Conservation (phyloP, 2,888 invertebrate genomes). For the Xestia c-nigrum region DNA sequence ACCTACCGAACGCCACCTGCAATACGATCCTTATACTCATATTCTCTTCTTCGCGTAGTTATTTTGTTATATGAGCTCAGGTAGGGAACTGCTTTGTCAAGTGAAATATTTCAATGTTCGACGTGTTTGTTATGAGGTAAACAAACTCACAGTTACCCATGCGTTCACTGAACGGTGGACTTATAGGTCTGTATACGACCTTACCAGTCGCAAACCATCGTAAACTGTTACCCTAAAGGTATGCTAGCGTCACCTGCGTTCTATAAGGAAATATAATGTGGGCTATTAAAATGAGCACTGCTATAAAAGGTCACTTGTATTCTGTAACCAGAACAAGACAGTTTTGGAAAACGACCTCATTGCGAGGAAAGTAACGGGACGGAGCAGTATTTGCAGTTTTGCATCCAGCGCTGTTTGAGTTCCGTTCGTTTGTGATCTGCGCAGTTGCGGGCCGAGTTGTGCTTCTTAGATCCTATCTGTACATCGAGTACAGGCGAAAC, state of each 20-base stretch:
- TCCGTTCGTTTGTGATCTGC: slow-evolving; percentile 13
- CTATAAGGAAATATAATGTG: slow-evolving; percentile 6
- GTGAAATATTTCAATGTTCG: background rate
- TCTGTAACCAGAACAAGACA: slow-evolving; percentile 24
- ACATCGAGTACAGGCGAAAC: slow-evolving; percentile 68
- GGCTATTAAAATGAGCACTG: slow-evolving; percentile 8
- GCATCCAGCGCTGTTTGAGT: slow-evolving; percentile 34
- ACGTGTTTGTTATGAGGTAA: background rate
- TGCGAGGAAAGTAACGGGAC: slow-evolving; percentile 49
- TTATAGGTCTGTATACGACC: background rate
- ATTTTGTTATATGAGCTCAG: background rate
- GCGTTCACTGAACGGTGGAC: slow-evolving; percentile 14
- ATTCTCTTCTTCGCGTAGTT: background rate
- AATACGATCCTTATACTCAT: background rate
- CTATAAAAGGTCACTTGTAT: slow-evolving; percentile 29
- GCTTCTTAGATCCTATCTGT: slow-evolving; percentile 31
- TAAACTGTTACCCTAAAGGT: slow-evolving; percentile 6
- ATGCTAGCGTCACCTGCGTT: slow-evolving; percentile 19
- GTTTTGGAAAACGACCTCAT: slow-evolving; percentile 20
- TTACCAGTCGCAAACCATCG: background rate
- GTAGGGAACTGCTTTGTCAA: background rate
- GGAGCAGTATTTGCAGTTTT: slow-evolving; percentile 22
- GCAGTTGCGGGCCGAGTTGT: slow-evolving; percentile 26
- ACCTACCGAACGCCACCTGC: background rate
- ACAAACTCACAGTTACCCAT: background rate